These are phyloP conservation scores for Lynx canadensis DNA, from an alignment of 2,113 vertebrate genomes.

Conservation along the genomic window DNA sequence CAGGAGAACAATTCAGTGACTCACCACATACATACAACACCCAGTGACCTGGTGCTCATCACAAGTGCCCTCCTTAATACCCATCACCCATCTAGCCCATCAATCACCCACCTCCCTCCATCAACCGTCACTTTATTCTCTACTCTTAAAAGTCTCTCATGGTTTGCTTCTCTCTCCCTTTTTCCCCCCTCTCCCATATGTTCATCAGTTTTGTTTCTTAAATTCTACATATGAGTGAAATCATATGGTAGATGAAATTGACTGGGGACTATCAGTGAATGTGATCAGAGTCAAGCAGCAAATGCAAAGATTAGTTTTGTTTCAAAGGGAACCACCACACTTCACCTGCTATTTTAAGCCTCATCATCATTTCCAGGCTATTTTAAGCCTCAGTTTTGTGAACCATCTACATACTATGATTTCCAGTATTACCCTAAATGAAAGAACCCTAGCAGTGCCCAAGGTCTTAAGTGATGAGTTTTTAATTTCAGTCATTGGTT, in stretches of 20 bases:
- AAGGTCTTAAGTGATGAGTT: not conserved
- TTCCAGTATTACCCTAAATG: slow-evolving; percentile 21
- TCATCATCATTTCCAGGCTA: not conserved
- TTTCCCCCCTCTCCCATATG: no score
- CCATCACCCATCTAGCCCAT: no score
- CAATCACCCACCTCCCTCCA: no score
- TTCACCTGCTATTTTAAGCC: not conserved
- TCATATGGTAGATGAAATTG: not conserved
- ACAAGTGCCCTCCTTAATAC: no score
- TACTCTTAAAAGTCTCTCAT: no score
- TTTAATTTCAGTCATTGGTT: slow-evolving; percentile 45
- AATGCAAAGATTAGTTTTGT: not conserved
- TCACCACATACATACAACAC: no score
- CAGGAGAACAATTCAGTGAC: no score
- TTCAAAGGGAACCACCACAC: not conserved
- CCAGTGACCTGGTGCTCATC: no score
- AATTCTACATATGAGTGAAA: no score
- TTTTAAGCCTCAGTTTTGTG: not conserved
- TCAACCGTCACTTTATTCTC: no score
- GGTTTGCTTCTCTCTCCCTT: no score
- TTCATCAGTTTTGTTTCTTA: no score
- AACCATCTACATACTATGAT: not conserved
- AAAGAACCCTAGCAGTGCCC: not conserved
- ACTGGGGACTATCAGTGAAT: not conserved
- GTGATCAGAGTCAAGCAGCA: not conserved